Evolutionary conservation across 2,113 vertebrate genomes (phyloP).

Genomic region (Pipa parva): DNA sequence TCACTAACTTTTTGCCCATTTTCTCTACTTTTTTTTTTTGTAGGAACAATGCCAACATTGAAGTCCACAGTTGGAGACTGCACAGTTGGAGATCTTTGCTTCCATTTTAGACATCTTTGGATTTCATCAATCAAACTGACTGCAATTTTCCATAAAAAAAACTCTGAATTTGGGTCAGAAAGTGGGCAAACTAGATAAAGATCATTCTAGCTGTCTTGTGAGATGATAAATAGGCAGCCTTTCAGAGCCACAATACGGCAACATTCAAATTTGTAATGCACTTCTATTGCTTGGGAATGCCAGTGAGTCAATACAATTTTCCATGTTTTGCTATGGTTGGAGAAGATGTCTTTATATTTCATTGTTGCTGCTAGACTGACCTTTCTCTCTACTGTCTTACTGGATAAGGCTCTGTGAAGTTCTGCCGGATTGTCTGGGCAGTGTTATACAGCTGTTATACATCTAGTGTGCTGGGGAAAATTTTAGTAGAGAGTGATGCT

Average conservation of each 20-base stretch:
- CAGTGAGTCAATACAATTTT: slow-evolving; percentile 70
- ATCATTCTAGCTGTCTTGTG: slow-evolving; percentile 92
- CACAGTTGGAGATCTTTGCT: slow-evolving; percentile 97
- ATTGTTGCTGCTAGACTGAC: slow-evolving; percentile 65
- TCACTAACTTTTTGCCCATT: slow-evolving; percentile 87
- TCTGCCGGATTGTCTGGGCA: not conserved
- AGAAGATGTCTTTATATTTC: slow-evolving; percentile 63
- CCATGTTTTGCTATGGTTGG: slow-evolving; percentile 70
- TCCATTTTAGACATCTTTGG: slow-evolving; percentile 98
- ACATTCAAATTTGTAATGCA: slow-evolving; percentile 70
- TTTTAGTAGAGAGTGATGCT: too few relatives aligned
- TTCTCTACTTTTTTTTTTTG: slow-evolving; percentile 89
- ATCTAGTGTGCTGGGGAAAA: too few relatives aligned
- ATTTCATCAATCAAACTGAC: slow-evolving; percentile 99
- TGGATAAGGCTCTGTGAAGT: slow-evolving; percentile 37
- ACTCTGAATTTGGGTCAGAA: slow-evolving; percentile 97
- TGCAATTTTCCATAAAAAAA: slow-evolving; percentile 99
- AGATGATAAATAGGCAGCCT: slow-evolving; percentile 99
- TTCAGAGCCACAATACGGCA: slow-evolving; percentile 87
- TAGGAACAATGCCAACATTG: slow-evolving; percentile 97
- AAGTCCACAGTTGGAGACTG: slow-evolving; percentile 91
- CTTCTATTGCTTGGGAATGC: slow-evolving; percentile 68
- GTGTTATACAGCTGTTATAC: not conserved
- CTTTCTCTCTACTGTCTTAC: slow-evolving; percentile 46
- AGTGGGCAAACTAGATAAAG: slow-evolving; percentile 96